Base-by-base conservation (phyloP, 2,888 invertebrate species). In the Thumatha senex region DNA sequence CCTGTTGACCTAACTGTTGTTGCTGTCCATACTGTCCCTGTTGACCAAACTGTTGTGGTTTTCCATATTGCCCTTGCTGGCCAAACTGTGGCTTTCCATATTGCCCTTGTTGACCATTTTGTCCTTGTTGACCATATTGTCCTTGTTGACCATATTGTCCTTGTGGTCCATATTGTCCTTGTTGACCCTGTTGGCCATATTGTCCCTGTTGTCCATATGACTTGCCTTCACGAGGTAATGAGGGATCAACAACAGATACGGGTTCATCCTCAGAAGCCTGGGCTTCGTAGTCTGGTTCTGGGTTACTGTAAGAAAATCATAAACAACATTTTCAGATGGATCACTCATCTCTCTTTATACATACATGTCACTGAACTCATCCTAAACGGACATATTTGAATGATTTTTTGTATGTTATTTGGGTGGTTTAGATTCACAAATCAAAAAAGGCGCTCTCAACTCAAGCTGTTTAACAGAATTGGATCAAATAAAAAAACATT, bases 151-250 rank as follows among this genome's bases (percentile, higher is more conserved):
- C 15, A 18, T 40, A 49, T 54, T 47, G 50, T 56, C 29, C 47
- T 51, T 48, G 51, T 46, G 46, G 30, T 41, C 58, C 11, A 54
- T 65, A 46, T 56, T 72, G 41, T 18, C 36, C 41, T 5, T 24
- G 18, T 24, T 24, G 18, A 5, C 18, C 41, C 18, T 24, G 18
- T 24, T 24, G 18, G 18, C 18, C 18, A 24, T 24, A 24, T 9
- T 49, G 53, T 1, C 41, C 44, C 12, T 31, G 38, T 51, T 54
- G 56, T 34, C 38, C 36, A 48, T 55, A 63, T 1, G 78, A 74
- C 46, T 72, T 78, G 55, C 70, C 77, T 51, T 79, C 75, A 45
- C 80, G 78, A 24, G 61, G 52, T 52, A 68, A 67, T 13, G 41
- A 45, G 0, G 64, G 57, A 2, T 59, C 48, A 35, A 71, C 58